Percentiles rank a stretch among this genome's conserved stretches.
Conservation (phyloP, 2,113 vertebrate genomes). For the Osmerus eperlanus region DNA sequence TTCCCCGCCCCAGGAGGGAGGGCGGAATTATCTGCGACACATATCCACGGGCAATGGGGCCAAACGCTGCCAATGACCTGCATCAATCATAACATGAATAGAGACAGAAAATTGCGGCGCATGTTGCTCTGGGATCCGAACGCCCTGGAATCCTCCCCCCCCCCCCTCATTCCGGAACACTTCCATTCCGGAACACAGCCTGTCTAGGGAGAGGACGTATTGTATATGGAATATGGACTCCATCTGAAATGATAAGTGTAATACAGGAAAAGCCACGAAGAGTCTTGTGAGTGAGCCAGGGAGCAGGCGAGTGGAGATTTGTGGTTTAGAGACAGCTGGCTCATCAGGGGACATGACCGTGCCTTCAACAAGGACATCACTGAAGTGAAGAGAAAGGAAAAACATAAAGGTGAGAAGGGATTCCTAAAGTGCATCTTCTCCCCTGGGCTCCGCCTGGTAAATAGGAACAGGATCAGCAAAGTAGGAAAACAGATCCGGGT, state of each 20-base stretch:
- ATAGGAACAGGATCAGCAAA: constrained; percentile 32
- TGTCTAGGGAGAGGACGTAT: constrained; percentile 30
- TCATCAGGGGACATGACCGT: constrained; percentile 49
- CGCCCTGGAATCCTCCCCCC: constrained; percentile 15
- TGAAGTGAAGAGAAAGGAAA: constrained; percentile 5
- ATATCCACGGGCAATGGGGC: constrained; percentile 25
- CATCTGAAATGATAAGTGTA: constrained; percentile 52
- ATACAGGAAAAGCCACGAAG: constrained; percentile 45
- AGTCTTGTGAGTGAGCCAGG: constrained; percentile 9
- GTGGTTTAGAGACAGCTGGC: background rate
- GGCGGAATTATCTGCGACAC: constrained; percentile 26
- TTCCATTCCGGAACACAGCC: constrained; percentile 16
- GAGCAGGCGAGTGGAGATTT: constrained; percentile 20
- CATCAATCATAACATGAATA: constrained; percentile 56
- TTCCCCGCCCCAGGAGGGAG: constrained; percentile 22
- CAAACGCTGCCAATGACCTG: constrained; percentile 34
- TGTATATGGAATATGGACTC: constrained; percentile 35
- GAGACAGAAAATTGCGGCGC: constrained; percentile 52
- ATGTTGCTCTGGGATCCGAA: constrained; percentile 32
- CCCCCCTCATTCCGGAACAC: constrained; percentile 16
- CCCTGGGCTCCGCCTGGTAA: constrained; percentile 26
- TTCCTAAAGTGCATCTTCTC: constrained; percentile 25
- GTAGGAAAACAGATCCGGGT: constrained; percentile 30
- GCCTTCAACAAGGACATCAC: constrained; percentile 48
- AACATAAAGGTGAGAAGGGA: constrained; percentile 21